A percentile compares a stretch with the other conserved stretches of the same genome.
Conservation (phyloP, 2,888 invertebrate species). For the Drosophila formosana region DNA sequence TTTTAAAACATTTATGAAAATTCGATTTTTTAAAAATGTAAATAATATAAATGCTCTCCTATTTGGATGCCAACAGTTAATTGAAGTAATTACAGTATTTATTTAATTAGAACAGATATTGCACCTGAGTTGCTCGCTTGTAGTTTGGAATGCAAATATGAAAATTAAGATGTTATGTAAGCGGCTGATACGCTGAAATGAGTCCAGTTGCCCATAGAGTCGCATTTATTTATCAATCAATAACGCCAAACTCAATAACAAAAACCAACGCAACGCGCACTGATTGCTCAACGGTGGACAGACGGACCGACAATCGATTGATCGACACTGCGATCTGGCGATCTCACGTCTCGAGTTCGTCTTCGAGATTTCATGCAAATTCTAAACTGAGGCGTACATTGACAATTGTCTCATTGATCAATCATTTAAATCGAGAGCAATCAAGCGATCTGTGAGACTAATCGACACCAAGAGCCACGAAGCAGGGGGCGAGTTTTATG, state of each 20-base stretch:
- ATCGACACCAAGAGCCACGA: constrained; percentile 66
- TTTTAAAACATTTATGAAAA: too few relatives aligned
- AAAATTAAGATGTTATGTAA: constrained; percentile 49
- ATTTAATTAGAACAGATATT: neutral
- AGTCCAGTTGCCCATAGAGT: constrained; percentile 29
- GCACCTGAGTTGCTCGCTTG: neutral
- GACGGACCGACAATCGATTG: constrained; percentile 23
- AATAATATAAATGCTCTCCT: too few relatives aligned
- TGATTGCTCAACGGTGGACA: constrained; percentile 55
- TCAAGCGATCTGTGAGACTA: constrained; percentile 80
- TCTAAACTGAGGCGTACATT: constrained; percentile 49
- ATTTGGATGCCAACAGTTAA: too few relatives aligned
- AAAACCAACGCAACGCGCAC: constrained; percentile 28
- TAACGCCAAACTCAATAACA: constrained; percentile 57
- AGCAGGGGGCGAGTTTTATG: constrained; percentile 3
- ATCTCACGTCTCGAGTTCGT: constrained; percentile 16
- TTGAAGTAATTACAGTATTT: too few relatives aligned
- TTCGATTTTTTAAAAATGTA: too few relatives aligned
- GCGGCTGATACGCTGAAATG: constrained; percentile 37
- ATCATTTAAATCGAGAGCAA: constrained; percentile 79
- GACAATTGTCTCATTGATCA: constrained; percentile 83
- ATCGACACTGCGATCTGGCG: constrained; percentile 6
- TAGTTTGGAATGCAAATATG: neutral
- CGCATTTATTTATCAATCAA: constrained; percentile 63
- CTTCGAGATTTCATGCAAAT: constrained; percentile 72